Conservation (phyloP, 2,888 invertebrate genomes). For the Xylophagus ater region DNA sequence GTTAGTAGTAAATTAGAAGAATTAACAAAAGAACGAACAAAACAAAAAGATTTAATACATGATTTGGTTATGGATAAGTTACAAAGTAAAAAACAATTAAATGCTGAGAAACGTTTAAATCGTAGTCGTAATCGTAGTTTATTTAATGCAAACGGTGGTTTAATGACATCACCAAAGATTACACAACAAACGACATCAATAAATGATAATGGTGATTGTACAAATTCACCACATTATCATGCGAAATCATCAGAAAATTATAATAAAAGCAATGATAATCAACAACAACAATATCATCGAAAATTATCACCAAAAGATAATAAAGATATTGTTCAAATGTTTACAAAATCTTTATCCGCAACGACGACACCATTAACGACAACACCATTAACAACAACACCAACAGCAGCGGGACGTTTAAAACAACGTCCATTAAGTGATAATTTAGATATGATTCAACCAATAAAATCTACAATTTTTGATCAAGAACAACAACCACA, state of each 20-base stretch:
- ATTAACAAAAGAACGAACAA: conserved; percentile 65
- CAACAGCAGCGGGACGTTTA: conserved; percentile 18
- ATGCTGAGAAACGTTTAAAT: conserved; percentile 49
- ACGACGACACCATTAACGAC: no score
- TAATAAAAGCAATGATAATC: conserved; percentile 6
- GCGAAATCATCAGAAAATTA: conserved; percentile 15
- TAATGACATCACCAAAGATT: conserved; percentile 35
- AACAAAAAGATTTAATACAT: conserved; percentile 73
- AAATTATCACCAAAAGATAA: conserved; percentile 19
- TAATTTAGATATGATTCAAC: conserved; percentile 24
- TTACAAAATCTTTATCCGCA: conserved; percentile 14
- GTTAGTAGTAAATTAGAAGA: conserved; percentile 60
- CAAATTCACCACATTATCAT: conserved; percentile 35
- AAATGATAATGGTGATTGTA: no score
- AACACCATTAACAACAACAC: no score
- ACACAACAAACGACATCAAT: conserved; percentile 29
- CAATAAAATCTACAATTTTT: not conserved
- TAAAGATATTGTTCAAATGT: conserved; percentile 25
- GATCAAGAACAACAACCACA: no score
- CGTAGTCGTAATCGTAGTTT: conserved; percentile 44
- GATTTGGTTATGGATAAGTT: conserved; percentile 73
- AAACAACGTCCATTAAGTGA: conserved; percentile 36
- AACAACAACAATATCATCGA: conserved; percentile 6
- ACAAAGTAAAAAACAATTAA: conserved; percentile 52
- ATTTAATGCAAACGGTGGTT: conserved; percentile 29